Base-by-base conservation (phyloP, 2,888 invertebrate species). In the Chrysodeixis includens region DNA sequence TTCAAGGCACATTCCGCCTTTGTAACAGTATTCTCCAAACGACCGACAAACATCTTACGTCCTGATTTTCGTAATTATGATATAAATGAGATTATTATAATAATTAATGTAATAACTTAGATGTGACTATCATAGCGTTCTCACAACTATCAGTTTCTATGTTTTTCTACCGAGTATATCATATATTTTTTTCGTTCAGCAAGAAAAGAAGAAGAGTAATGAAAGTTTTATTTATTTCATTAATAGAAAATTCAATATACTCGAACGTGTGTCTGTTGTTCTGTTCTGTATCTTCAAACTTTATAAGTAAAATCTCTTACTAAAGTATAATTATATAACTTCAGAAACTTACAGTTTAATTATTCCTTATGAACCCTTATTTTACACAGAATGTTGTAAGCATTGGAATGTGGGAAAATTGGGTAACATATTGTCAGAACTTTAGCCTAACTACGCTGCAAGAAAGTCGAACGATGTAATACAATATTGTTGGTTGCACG, bases 1-100 rank as follows among this genome's bases (percentile, higher is more conserved):
- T 40, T 40, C n/a, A 46, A 46, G 18, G 46, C 46, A 46, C 46
- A 46, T 46, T 49, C 46, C 46, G 20, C 18, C 18, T 49, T 46
- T 49, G 18, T 49, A 9, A 10, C 20, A 10, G 0, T 20, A 18
- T 49, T 16, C 46, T 49, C 0, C 20, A 49, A 49, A 49, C 9
- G 46, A 18, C 9, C 46, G 9, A 20, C 10, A 20, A 49, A 49
- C 10, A 18, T 40, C 40, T 40, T 5, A 35, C 35, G 8, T 46
- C 18, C 9, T 9, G 18, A 20, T 49, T 18, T 16, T 10, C 46
- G 46, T 49, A 49, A 18, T 20, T 49, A 18, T 9, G 10, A 49
- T 49, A 20, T 49, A 20, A 49, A 49, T 49, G 18, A 49, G 46
- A 18, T 49, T 4, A 49, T 49, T 49, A 12, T 20, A 9, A 18